phyloP scores from a whole-genome alignment of 1,140 invertebrate species.

The Drosophila burlai region DNA sequence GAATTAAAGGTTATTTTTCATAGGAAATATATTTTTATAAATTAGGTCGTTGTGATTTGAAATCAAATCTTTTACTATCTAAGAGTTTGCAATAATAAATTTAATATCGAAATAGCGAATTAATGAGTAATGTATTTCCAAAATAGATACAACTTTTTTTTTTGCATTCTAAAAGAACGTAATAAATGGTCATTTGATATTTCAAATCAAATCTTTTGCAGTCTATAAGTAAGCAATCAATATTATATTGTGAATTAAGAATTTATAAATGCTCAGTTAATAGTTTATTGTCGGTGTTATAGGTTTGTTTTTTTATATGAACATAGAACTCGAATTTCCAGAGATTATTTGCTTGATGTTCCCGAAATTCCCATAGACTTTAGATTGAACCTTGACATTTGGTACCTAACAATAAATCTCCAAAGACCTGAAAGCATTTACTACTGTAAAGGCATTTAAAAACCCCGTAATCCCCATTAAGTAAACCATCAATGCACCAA shows the following conservation, averaged over 20 bases:
- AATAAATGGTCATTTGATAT: too few relatives aligned
- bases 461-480: slow-evolving; percentile 1
- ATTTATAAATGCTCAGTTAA: too few relatives aligned
- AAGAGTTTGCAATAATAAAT: neutral
- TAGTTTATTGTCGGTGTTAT: too few relatives aligned
- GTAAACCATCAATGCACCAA: slow-evolving; percentile 2
- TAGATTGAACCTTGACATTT: neutral
- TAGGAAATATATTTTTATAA: neutral
- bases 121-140: too few relatives aligned
- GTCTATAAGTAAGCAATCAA: too few relatives aligned
- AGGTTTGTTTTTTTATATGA: too few relatives aligned
- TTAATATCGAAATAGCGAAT: too few relatives aligned
- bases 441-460: neutral
- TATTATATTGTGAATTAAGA: too few relatives aligned
- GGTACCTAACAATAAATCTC: neutral
- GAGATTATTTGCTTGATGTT: neutral
- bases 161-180: too few relatives aligned
- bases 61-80: neutral
- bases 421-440: neutral
- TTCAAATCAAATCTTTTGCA: too few relatives aligned
- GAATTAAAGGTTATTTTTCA: neutral
- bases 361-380: neutral
- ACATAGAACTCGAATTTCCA: neutral
- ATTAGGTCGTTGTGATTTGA: neutral
- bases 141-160: too few relatives aligned